Base-by-base conservation (phyloP, 2,888 invertebrate genomes). In the Apamea sordens region DNA sequence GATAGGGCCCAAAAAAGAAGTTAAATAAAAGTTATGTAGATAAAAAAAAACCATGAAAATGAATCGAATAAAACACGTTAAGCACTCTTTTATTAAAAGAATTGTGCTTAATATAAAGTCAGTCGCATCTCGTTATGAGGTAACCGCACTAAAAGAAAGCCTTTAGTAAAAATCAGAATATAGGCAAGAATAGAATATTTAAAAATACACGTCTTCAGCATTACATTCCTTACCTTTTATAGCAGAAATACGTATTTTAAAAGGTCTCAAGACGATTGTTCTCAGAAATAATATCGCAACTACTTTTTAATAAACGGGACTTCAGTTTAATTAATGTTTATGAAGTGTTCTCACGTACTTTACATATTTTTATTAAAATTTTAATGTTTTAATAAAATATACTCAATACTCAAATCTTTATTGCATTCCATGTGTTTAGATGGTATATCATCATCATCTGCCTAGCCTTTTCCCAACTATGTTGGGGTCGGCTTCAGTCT, bases 241-340 rank as follows among this genome's bases (percentile, higher is more conserved):
- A 64, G n/a, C 13, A 50, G 53, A 73, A 74, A 70, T 36, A 32
- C 13, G 7, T 67, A 63, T 74, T 80, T 65, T 67, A 75, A 44
- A 73, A 8, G 47, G 80, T 90, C 88, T 84, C 87, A 78, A 88
- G 91, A 89, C 88, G 86, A 90, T 89, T 91, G 88, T 89, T 89
- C 77, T 77, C 82, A 89, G 88, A 78, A 78, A 83, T 69, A 89
- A 90, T 91, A 92, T 90, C 76, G 86, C 90, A 91, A 90, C 87
- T 89, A 88, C 88, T 90, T 89, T 32, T 79, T 79, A 77, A 83
- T 89, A 88, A 88, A 88, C 77, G 83, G 79, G 86, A 86, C 86
- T 81, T 84, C 87, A 80, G 50, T 87, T 89, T 88, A 90, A 89
- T 91, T 90, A 89, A 89, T 82, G 84, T 87, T 88, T 88, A 88